Evolutionary conservation across 2,797 vertebrate genomes (phyloP).

Genomic region (Pampus argenteus): DNA sequence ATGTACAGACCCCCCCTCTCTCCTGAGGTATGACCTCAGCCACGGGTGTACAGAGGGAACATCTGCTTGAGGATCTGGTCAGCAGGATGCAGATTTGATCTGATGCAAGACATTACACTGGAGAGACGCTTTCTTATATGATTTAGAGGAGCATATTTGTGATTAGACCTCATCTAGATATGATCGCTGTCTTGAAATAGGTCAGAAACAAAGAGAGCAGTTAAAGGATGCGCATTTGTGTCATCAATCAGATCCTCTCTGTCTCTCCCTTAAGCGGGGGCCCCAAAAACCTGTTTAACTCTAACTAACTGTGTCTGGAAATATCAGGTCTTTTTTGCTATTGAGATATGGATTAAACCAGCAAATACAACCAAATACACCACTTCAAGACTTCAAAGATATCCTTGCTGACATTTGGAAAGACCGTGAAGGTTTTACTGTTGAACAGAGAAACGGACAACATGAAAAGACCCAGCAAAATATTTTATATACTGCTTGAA

Average conservation of each 20-base stretch:
- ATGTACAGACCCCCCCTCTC: conserved; percentile 78
- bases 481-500: background rate
- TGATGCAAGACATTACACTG: conserved; percentile 49
- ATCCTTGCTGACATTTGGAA: background rate
- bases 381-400: background rate
- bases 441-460: background rate
- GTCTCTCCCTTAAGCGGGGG: background rate
- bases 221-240: conserved; percentile 4
- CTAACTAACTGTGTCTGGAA: background rate
- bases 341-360: background rate
- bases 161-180: conserved; percentile 17
- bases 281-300: background rate
- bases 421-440: background rate
- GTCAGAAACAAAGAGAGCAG: conserved; percentile 11
- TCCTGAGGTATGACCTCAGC: conserved; percentile 92
- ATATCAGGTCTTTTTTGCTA: background rate
- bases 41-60: conserved; percentile 86
- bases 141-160: conserved; percentile 4
- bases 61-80: conserved; percentile 86
- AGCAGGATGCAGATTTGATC: conserved; percentile 77
- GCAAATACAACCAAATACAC: background rate
- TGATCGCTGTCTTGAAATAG: conserved; percentile 25
- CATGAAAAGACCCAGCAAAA: conserved; percentile 5
- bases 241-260: background rate
- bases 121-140: conserved; percentile 25